Evolutionary conservation across 2,797 vertebrate genomes (phyloP).

Genomic region (Ibycter americanus): DNA sequence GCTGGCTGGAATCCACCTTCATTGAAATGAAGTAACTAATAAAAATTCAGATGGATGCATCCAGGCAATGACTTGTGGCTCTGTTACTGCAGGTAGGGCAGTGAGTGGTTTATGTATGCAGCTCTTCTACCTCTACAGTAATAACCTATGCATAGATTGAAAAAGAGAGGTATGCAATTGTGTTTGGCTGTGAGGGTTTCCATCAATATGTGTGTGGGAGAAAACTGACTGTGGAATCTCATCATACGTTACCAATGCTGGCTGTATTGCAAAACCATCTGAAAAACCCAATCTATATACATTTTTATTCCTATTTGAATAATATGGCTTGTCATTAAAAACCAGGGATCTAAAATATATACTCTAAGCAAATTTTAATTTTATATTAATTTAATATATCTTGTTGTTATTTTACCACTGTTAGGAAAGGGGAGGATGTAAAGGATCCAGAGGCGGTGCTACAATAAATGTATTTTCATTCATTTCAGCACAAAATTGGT

Average conservation of each 20-base stretch:
- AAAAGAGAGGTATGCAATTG: background rate
- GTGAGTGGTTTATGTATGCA: constrained; percentile 2
- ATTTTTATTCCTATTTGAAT: constrained; percentile 4
- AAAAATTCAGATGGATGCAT: constrained; percentile 18
- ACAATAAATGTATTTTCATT: background rate
- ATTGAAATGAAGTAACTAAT: background rate
- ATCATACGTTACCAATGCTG: background rate
- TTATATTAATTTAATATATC: background rate
- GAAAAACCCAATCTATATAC: background rate
- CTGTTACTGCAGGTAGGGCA: background rate
- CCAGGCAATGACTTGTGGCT: background rate
- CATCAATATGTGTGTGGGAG: background rate
- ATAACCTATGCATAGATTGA: background rate
- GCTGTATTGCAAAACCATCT: background rate
- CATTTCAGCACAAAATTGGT: background rate
- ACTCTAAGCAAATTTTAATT: background rate
- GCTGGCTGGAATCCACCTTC: background rate
- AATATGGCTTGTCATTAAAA: background rate
- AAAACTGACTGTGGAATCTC: constrained; percentile 35
- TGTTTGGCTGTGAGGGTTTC: constrained; percentile 6
- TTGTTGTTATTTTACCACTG: background rate
- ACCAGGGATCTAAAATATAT: background rate
- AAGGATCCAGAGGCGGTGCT: background rate
- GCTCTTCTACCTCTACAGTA: background rate
- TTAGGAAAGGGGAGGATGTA: background rate